A percentile compares a stretch with the other conserved stretches of the same genome.
Conservation (phyloP, 2,888 invertebrate species). For the Diarsia brunnea region DNA sequence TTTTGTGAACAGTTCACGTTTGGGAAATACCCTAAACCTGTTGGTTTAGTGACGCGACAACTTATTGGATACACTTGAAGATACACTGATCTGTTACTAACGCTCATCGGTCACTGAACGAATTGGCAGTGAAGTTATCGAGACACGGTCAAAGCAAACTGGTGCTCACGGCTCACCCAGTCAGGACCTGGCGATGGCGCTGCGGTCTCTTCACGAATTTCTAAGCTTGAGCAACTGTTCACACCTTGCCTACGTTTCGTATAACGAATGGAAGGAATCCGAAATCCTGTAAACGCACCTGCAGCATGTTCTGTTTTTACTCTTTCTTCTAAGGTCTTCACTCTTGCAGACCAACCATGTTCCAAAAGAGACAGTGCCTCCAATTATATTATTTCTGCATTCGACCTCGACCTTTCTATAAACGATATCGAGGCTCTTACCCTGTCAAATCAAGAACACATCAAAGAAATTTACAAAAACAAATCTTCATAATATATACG, state of each 20-base stretch:
- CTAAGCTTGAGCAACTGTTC: neutral
- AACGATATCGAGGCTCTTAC: neutral
- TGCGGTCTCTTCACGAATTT: neutral
- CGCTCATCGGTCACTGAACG: neutral
- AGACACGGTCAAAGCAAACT: neutral
- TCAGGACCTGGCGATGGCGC: neutral
- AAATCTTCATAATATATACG: no score
- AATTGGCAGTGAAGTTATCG: neutral
- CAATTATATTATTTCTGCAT: neutral
- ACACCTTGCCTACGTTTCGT: neutral
- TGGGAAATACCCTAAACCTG: slow-evolving; percentile 5
- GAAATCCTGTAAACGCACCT: neutral
- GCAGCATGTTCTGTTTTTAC: neutral
- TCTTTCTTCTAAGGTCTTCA: neutral
- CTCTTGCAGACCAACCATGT: neutral
- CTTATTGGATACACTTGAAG: slow-evolving; percentile 3
- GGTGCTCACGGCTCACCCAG: neutral
- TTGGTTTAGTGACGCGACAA: slow-evolving; percentile 8
- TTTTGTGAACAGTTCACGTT: neutral
- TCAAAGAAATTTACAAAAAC: neutral
- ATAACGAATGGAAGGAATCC: neutral
- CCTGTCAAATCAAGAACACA: no score
- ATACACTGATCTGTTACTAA: slow-evolving; percentile 2
- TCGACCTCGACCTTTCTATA: neutral
- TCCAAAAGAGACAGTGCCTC: neutral